A percentile compares a stretch with the other conserved stretches of the same genome.
Evolutionary conservation across 2,888 invertebrate species (phyloP).

Genomic region (Pasiphila rectangulata): DNA sequence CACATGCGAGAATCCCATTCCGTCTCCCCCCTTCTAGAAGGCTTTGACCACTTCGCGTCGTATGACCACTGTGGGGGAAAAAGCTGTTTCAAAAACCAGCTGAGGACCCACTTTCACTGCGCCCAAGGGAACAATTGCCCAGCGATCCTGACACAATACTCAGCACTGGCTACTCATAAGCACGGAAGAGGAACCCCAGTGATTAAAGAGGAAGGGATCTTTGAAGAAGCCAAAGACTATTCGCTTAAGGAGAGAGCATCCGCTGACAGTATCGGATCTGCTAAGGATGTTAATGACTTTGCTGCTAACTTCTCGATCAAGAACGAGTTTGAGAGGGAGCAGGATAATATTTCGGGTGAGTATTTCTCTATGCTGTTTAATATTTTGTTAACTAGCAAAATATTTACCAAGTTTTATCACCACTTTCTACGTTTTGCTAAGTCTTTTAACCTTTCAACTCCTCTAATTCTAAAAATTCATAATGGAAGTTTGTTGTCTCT

Average conservation of each 20-base stretch:
- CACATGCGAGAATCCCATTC: constrained; percentile 94
- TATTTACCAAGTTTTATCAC: too few species aligned
- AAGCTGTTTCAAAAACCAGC: constrained; percentile 74
- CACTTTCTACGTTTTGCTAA: too few species aligned
- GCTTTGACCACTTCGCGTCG: constrained; percentile 89
- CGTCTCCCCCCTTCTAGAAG: constrained; percentile 89
- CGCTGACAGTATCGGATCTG: constrained; percentile 63
- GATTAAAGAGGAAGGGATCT: constrained; percentile 63
- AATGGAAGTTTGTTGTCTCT: too few species aligned
- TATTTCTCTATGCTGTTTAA: too few species aligned
- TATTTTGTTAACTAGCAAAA: neutral
- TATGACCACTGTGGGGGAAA: constrained; percentile 75
- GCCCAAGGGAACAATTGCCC: constrained; percentile 74
- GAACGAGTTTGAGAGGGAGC: constrained; percentile 73
- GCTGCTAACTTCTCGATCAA: constrained; percentile 74
- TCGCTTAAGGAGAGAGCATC: constrained; percentile 74
- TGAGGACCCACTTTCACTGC: constrained; percentile 74
- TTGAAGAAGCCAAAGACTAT: constrained; percentile 77
- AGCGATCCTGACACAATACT: constrained; percentile 74
- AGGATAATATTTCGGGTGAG: constrained; percentile 76
- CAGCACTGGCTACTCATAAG: constrained; percentile 73
- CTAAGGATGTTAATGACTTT: constrained; percentile 61
- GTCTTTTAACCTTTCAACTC: too few species aligned
- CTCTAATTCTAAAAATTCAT: too few species aligned
- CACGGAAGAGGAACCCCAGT: constrained; percentile 73